Conservation (phyloP, 1,140 invertebrate genomes). For the Trichomalopsis sarcophagae region DNA sequence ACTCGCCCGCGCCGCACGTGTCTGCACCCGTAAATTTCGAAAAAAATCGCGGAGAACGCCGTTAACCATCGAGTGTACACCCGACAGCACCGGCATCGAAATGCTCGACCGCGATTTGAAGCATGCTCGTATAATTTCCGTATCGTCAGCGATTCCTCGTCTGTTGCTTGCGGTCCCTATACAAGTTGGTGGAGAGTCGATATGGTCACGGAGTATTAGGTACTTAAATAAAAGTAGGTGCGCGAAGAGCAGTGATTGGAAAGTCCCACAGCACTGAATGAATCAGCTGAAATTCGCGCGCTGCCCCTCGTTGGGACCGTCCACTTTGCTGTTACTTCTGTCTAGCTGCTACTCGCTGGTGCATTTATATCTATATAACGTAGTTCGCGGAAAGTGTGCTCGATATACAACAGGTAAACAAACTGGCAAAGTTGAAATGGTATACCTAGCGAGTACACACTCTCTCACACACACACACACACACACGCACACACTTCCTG, state of each 20-base stretch:
- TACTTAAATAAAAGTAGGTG: not conserved
- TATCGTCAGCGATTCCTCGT: too few species aligned
- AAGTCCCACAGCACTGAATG: not conserved
- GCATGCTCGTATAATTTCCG: not conserved
- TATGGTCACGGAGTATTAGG: too few species aligned
- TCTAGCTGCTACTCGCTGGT: too few species aligned
- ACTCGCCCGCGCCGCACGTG: not conserved
- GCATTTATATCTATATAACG: too few species aligned
- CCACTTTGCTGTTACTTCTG: not conserved
- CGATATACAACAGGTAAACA: not conserved
- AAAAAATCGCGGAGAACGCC: not conserved
- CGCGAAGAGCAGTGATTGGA: not conserved
- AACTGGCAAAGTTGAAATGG: not conserved
- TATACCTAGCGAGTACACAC: not conserved
- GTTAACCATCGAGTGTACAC: not conserved
- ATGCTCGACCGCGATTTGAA: not conserved
- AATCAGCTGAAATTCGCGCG: not conserved
- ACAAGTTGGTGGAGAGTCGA: not conserved
- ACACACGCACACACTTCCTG: not conserved
- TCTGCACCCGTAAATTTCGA: too few species aligned
- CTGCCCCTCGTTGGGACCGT: not conserved
- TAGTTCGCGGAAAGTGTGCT: too few species aligned
- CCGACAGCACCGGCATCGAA: not conserved
- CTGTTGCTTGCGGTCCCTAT: too few species aligned
- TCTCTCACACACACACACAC: too few species aligned